Conservation (phyloP, 1,140 invertebrate genomes). For the Rhynchophorus ferrugineus region DNA sequence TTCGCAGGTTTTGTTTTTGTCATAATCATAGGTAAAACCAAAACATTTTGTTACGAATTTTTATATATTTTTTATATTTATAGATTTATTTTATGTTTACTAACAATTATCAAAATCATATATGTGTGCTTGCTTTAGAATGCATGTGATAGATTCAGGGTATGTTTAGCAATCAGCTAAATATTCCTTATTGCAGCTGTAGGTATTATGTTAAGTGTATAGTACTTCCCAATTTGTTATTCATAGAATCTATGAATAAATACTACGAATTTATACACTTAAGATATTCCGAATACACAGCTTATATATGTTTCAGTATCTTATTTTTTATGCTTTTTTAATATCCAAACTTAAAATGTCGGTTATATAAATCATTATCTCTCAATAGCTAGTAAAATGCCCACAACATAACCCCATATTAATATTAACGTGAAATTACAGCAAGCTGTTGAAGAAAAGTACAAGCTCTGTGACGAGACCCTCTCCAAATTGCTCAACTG, state of each 20-base stretch:
- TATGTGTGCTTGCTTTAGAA: conserved; percentile 32
- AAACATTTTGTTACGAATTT: too few relatives aligned
- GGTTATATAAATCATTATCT: too few relatives aligned
- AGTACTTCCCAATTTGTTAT: too few relatives aligned
- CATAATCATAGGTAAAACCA: conserved; percentile 30
- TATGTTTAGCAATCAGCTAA: conserved; percentile 20
- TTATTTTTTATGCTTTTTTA: too few relatives aligned
- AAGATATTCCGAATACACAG: too few relatives aligned
- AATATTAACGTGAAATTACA: conserved; percentile 45
- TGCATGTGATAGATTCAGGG: conserved; percentile 33
- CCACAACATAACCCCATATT: too few relatives aligned
- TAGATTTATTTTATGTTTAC: conserved; percentile 22
- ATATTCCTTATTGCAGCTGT: conserved; percentile 2
- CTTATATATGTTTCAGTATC: too few relatives aligned
- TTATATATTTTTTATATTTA: too few relatives aligned
- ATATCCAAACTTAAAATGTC: too few relatives aligned
- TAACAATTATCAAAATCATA: conserved; percentile 26
- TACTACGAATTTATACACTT: too few relatives aligned
- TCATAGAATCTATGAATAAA: too few relatives aligned
- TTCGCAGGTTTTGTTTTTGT: conserved; percentile 34
- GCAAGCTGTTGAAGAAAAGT: conserved; percentile 92
- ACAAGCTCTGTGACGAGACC: conserved; percentile 80
- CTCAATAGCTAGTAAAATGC: background rate
- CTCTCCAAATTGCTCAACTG: conserved; percentile 79
- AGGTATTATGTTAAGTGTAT: background rate